Evolutionary conservation across 2,888 invertebrate species (phyloP).

Genomic region (Myopa tessellatipennis): DNA sequence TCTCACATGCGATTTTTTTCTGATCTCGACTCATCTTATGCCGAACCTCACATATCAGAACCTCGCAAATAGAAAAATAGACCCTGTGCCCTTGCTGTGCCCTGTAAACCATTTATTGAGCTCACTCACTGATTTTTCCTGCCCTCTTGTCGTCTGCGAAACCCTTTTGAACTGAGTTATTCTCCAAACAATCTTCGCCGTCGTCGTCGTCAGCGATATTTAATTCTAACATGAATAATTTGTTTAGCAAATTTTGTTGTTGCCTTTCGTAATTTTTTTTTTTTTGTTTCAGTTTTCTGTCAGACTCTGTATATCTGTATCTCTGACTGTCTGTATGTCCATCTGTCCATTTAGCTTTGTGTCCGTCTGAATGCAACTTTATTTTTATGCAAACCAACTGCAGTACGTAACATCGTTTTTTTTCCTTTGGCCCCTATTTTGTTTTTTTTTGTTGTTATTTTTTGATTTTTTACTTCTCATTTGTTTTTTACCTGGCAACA

Average conservation of each 20-base stretch:
- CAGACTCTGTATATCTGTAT: neutral
- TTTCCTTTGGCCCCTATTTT: neutral
- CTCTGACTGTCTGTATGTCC: neutral
- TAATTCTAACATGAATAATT: constrained; percentile 26
- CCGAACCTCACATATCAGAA: too few relatives aligned
- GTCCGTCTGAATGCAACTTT: too few relatives aligned
- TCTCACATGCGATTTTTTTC: too few relatives aligned
- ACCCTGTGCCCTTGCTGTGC: too few relatives aligned
- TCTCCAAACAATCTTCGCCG: neutral
- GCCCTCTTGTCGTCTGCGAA: neutral
- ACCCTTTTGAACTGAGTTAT: neutral
- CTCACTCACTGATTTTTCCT: too few relatives aligned
- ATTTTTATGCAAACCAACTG: too few relatives aligned
- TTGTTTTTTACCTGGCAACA: neutral
- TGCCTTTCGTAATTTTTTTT: neutral
- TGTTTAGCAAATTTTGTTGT: neutral
- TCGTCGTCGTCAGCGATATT: neutral
- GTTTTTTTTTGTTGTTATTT: constrained; percentile 5
- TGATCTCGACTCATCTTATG: too few relatives aligned
- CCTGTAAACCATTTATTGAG: too few relatives aligned
- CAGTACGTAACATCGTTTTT: too few relatives aligned
- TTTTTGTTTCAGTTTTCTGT: neutral
- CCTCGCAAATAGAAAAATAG: too few relatives aligned
- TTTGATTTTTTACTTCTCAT: too few relatives aligned
- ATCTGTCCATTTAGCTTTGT: neutral